phyloP scores from a whole-genome alignment of 2,113 vertebrate genomes.

The Thamnophis sirtalis region DNA sequence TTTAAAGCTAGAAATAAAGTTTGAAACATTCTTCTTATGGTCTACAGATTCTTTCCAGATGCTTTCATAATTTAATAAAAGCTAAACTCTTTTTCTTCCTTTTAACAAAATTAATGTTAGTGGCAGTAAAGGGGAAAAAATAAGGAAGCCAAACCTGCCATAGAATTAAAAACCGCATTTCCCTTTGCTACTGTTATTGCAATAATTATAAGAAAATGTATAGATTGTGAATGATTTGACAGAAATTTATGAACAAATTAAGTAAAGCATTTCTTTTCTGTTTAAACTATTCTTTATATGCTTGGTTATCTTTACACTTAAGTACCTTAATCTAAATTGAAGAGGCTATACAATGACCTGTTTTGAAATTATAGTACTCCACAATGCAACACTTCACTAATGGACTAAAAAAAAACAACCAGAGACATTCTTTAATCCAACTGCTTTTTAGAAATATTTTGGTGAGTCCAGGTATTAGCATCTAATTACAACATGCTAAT shows the following conservation, averaged over 20 bases:
- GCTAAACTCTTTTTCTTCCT: constrained; percentile 48
- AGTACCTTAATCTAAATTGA: constrained; percentile 4
- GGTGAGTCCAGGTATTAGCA: background rate
- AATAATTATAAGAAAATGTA: constrained; percentile 47
- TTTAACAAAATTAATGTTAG: constrained; percentile 39
- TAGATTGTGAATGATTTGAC: constrained; percentile 40
- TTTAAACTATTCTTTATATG: constrained; percentile 48
- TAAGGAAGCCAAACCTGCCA: constrained; percentile 52
- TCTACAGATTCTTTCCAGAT: constrained; percentile 54
- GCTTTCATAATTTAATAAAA: constrained; percentile 53
- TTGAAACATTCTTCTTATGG: constrained; percentile 50
- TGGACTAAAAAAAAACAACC: background rate
- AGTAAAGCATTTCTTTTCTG: constrained; percentile 47
- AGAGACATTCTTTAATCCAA: background rate
- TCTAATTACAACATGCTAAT: background rate
- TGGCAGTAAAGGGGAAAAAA: constrained; percentile 32
- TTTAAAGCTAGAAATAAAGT: constrained; percentile 56
- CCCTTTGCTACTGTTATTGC: constrained; percentile 36
- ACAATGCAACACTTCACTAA: background rate
- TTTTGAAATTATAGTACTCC: constrained; percentile 19
- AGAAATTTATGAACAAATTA: constrained; percentile 59
- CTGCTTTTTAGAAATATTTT: background rate
- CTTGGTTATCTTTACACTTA: constrained; percentile 1
- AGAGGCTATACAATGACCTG: background rate
- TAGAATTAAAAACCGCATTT: constrained; percentile 34